Conservation (phyloP, 2,113 vertebrate genomes). For the Centropus unirufus region DNA sequence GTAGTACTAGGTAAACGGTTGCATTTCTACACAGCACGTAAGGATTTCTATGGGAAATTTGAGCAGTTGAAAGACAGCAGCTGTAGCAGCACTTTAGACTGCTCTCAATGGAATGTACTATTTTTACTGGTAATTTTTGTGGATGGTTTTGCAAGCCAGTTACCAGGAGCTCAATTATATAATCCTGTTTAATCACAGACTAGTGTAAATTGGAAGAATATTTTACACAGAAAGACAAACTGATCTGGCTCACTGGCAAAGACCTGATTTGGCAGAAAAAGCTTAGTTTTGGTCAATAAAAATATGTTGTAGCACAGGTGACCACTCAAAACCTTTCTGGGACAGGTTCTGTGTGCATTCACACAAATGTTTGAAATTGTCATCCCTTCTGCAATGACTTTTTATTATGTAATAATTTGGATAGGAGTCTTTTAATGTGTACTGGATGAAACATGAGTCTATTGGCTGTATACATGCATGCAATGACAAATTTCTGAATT, state of each 20-base stretch:
- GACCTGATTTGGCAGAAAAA: neutral
- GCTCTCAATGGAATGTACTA: neutral
- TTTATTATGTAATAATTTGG: neutral
- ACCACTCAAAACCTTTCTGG: neutral
- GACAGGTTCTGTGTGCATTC: neutral
- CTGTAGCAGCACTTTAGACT: neutral
- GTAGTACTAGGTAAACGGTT: neutral
- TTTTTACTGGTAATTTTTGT: neutral
- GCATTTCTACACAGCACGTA: neutral
- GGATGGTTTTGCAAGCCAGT: conserved; percentile 19
- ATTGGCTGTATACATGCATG: neutral
- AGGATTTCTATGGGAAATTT: neutral
- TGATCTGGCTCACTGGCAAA: neutral
- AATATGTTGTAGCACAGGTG: neutral
- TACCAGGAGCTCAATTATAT: conserved; percentile 8
- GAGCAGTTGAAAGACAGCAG: neutral
- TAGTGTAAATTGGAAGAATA: neutral
- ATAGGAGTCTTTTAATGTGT: neutral
- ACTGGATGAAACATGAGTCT: neutral
- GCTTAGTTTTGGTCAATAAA: neutral
- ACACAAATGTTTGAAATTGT: neutral
- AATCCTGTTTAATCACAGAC: conserved; percentile 16
- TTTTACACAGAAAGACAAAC: neutral
- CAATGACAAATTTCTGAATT: neutral
- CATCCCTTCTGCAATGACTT: neutral